Percentiles rank a stretch among this genome's conserved stretches.
phyloP scores from a whole-genome alignment of 2,888 invertebrate species.

The Melanchra persicariae region DNA sequence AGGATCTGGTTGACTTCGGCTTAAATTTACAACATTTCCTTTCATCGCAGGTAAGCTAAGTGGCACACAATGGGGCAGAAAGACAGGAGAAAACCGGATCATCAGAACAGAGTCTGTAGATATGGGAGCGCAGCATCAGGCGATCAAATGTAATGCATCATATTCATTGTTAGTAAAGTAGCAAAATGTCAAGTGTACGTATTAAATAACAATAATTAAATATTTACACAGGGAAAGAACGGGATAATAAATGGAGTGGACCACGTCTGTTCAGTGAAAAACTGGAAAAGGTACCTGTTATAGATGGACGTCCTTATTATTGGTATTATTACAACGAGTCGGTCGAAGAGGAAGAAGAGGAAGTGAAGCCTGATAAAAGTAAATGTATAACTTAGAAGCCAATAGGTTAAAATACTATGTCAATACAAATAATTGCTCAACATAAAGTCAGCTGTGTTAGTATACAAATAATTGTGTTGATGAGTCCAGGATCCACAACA shows the following conservation, averaged over 20 bases:
- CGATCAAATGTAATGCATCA: slow-evolving; percentile 34
- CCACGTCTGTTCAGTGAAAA: slow-evolving; percentile 17
- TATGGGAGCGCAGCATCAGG: slow-evolving; percentile 11
- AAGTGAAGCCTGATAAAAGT: slow-evolving; percentile 29
- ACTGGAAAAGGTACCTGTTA: background rate
- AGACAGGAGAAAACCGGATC: slow-evolving; percentile 31
- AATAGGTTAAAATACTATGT: background rate
- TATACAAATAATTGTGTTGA: background rate
- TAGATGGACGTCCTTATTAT: background rate
- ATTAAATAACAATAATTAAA: background rate
- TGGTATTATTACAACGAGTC: background rate
- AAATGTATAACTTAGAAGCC: background rate
- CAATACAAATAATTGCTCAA: no score
- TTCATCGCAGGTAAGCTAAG: slow-evolving; percentile 13
- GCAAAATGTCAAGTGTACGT: background rate
- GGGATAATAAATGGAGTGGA: slow-evolving; percentile 31
- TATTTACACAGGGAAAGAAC: slow-evolving; percentile 32
- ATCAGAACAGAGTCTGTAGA: slow-evolving; percentile 30
- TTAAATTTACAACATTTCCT: background rate
- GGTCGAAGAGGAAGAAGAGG: background rate
- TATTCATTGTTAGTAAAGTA: background rate
- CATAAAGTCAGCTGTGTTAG: background rate
- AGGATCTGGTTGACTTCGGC: no score
- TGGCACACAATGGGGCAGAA: slow-evolving; percentile 30
- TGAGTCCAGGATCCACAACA: background rate